Percentiles rank a stretch among this genome's conserved stretches.
Evolutionary conservation across 1,140 invertebrate genomes (phyloP).

Genomic region (Phocides pigmalion): DNA sequence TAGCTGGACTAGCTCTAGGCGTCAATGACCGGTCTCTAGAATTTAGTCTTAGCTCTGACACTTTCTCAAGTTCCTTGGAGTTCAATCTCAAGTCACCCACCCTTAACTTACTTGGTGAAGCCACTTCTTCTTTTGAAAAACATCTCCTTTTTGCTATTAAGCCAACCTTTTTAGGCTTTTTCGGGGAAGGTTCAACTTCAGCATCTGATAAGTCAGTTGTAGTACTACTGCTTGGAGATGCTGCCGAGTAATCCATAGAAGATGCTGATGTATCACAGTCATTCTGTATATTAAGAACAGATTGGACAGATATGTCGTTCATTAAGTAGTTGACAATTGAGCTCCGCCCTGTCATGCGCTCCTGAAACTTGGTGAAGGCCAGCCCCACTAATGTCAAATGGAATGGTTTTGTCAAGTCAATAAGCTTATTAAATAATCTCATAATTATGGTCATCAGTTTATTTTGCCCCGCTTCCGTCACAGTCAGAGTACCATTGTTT

Average conservation of each 20-base stretch:
- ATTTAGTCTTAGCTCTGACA: slow-evolving; percentile 74
- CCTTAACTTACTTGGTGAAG: slow-evolving; percentile 85
- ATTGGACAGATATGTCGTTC: slow-evolving; percentile 88
- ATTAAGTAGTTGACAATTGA: slow-evolving; percentile 90
- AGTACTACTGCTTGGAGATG: slow-evolving; percentile 84
- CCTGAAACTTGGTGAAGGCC: slow-evolving; percentile 91
- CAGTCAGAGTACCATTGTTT: slow-evolving; percentile 80
- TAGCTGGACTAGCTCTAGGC: slow-evolving; percentile 73
- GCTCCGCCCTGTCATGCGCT: slow-evolving; percentile 85
- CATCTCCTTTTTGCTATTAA: slow-evolving; percentile 78
- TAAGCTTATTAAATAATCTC: slow-evolving; percentile 89
- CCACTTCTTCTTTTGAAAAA: slow-evolving; percentile 78
- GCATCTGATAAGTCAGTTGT: slow-evolving; percentile 82
- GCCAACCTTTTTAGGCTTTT: slow-evolving; percentile 84
- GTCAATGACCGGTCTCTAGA: slow-evolving; percentile 81
- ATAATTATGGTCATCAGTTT: slow-evolving; percentile 89
- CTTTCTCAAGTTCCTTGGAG: slow-evolving; percentile 83
- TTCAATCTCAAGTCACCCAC: slow-evolving; percentile 86
- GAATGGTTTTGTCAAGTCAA: slow-evolving; percentile 89
- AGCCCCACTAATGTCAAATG: slow-evolving; percentile 91
- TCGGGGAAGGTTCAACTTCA: slow-evolving; percentile 88
- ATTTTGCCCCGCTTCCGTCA: slow-evolving; percentile 84
- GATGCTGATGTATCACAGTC: slow-evolving; percentile 81
- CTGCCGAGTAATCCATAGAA: slow-evolving; percentile 83
- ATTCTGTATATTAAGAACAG: slow-evolving; percentile 86